These are phyloP conservation scores for Paramisgurnus dabryanus DNA, from an alignment of 2,113 vertebrate genomes.

Conservation along the genomic window DNA sequence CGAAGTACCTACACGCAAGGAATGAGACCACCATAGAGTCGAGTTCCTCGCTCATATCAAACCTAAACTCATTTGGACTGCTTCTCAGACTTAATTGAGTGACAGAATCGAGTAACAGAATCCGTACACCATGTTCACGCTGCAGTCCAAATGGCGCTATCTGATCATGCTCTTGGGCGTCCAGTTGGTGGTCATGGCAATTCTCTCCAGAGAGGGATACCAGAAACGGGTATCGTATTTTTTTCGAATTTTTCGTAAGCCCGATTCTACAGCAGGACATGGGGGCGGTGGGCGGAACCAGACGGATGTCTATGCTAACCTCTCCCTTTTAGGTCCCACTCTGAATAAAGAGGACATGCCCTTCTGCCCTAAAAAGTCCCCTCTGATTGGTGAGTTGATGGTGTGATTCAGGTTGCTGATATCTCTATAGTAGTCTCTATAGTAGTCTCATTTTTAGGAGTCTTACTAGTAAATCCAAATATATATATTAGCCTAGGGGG, in stretches of 20 bases:
- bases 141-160: conserved; percentile 77
- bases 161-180: conserved; percentile 77
- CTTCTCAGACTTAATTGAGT: not conserved
- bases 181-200: conserved; percentile 78
- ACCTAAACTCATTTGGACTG: not conserved
- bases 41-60: conserved; percentile 1
- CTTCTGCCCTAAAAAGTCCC: conserved; percentile 75
- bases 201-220: conserved; percentile 77
- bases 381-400: conserved; percentile 71
- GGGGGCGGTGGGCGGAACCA: conserved; percentile 57
- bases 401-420: not conserved
- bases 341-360: conserved; percentile 63
- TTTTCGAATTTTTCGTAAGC: conserved; percentile 75
- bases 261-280: conserved; percentile 29
- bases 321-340: conserved; percentile 64
- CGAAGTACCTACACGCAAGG: not conserved
- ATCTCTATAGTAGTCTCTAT: not conserved
- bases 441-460: too few species aligned
- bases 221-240: conserved; percentile 75
- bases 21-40: conserved; percentile 42
- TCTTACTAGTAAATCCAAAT: too few species aligned
- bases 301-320: conserved; percentile 75
- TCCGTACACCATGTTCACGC: conserved; percentile 55
- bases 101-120: too few species aligned
- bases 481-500: too few species aligned